Base-by-base conservation (phyloP, 2,113 vertebrate species). In the Cebus imitator region DNA sequence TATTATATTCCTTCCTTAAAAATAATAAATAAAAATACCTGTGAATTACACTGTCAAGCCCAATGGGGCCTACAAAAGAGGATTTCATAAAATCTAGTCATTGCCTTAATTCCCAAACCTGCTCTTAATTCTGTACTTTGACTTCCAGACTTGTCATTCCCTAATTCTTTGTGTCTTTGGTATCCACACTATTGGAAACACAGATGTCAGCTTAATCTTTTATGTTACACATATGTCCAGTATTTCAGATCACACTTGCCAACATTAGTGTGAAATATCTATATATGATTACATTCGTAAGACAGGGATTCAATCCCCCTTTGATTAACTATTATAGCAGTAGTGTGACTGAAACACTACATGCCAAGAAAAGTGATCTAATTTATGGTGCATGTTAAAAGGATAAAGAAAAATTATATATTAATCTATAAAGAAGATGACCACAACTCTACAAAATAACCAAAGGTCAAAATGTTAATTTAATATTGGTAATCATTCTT, bases 241-340 rank as follows among this genome's bases (percentile, higher is more conserved):
- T 97, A 97, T 94, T 97, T 98, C 94, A 97, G 72, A 40, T 96
- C 96, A 97, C 95, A 97, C 96, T 92, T 97, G 85, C 90, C 97
- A 94, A 87, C 87, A 94, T 92, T 94, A 92, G 58, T 97, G 92
- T 96, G 94, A 97, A 96, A 85, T 85, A 95, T 95, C 90, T 97
- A 79, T 70, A 92, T 96, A 91, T 91, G 94, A 97, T 95, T 97
- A 88, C 43, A 35, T 48, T 96, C 72, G 25, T 40, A 78, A 97
- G 96, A 97, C 89, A 92, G 20, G 70, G 40, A 91, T 79, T 92
- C 81, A 94, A 12, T 84, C 4, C 37, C 32, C 27, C 48, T 90
- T 83, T 68, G n/a, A 81, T 96, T 91, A 97, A 92, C 92, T 87
- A 64, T 76, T 76, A 50, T 5, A 88, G 73, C 75, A 89, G 43